Base-by-base conservation (phyloP, 2,113 vertebrate species). In the Ammodytes dubius region DNA sequence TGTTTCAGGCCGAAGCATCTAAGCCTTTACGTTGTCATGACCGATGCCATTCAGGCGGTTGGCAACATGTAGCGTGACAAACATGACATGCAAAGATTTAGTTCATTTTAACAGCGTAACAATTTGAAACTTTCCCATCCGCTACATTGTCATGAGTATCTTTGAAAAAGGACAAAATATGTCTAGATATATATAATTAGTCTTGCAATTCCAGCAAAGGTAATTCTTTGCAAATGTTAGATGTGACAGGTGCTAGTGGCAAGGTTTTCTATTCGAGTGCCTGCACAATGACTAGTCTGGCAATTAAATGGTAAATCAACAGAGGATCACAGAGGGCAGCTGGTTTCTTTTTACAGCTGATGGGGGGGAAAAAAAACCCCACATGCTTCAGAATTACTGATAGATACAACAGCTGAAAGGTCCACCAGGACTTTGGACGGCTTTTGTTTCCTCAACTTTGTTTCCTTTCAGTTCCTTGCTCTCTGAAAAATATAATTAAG, bases 401-500 rank as follows among this genome's bases (percentile, higher is more conserved):
- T 37, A 50, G 74, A 60, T 12, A 9, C 45, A 15, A 10, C 17
- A n/a, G 17, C 52, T 10, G 7, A 45, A 9, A 68, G 63, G 56
- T 56, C 46, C 64, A 58, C 56, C 60, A 50, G 42, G 72, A 61
- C 68, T 58, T 14, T 56, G 64, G 70, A 79, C 85, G 50, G 59
- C 63, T 84, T 84, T 66, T 49, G 71, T 56, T 63, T 65, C 74
- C 47, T 27, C 42, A 64, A 56, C 71, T 70, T 70, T n/a, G 65
- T 71, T 78, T 67, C 66, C 37, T 67, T 59, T 65, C 42, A 19
- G 77, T 35, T 57, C 50, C 78, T 56, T 79, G 13, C 54, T 58
- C 72, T 83, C 70, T 79, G 82, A 54, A 79, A 90, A 90, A 84
- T 74, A 88, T 78, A 74, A 86, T 87, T 83, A 85, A 83, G 82